Evolutionary conservation across 2,888 invertebrate species (phyloP).

Genomic region (Meteorus cinctellus): DNA sequence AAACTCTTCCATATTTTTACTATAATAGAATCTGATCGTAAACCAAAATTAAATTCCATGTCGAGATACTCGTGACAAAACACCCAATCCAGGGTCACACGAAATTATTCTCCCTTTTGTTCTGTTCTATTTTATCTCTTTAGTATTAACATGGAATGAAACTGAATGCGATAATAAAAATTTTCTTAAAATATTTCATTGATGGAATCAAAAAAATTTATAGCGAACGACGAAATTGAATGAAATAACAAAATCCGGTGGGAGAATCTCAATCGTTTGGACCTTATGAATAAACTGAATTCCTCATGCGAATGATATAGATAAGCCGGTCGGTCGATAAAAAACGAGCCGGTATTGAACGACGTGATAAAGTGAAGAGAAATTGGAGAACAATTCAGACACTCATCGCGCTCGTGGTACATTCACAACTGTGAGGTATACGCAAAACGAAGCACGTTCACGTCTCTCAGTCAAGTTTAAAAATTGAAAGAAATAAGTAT

Average conservation of each 20-base stretch:
- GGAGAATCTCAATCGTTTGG: background rate
- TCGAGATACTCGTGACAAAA: background rate
- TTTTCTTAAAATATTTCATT: too few species aligned
- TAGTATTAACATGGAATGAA: too few species aligned
- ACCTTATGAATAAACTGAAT: background rate
- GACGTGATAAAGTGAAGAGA: background rate
- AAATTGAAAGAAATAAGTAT: slow-evolving; percentile 17
- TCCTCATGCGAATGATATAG: background rate
- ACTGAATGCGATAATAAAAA: too few species aligned
- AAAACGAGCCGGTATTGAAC: background rate
- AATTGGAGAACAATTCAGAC: background rate
- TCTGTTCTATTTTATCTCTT: background rate
- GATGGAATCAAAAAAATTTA: too few species aligned
- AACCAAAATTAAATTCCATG: background rate
- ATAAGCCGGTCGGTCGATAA: background rate
- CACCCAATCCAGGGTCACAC: slow-evolving; percentile 16
- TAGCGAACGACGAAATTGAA: background rate
- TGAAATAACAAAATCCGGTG: background rate
- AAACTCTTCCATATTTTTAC: background rate
- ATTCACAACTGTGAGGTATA: slow-evolving; percentile 17
- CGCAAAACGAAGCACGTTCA: background rate
- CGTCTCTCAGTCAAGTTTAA: slow-evolving; percentile 14
- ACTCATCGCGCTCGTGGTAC: slow-evolving; percentile 15
- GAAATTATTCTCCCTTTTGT: background rate
- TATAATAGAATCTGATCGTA: background rate